These are phyloP conservation scores for Deilephila porcellus DNA, from an alignment of 2,888 invertebrate species.

Conservation along the genomic window DNA sequence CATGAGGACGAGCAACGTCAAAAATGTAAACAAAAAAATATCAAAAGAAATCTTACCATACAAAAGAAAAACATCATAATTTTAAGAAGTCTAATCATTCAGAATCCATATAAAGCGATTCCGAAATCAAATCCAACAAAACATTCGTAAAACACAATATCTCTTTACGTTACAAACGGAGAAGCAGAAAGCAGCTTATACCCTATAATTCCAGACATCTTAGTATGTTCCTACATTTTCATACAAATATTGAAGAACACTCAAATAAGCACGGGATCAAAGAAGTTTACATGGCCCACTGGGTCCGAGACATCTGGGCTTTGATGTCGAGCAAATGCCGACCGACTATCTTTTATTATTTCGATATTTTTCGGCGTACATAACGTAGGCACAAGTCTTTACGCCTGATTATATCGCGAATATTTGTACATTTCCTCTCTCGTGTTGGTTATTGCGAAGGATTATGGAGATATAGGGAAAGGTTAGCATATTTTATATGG, in stretches of 20 bases:
- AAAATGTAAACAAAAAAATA: too few species aligned
- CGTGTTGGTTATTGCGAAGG: background rate
- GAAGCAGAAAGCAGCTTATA: constrained; percentile 17
- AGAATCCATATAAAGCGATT: background rate
- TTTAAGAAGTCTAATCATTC: background rate
- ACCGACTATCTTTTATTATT: constrained; percentile 29
- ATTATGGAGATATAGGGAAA: background rate
- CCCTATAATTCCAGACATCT: constrained; percentile 18
- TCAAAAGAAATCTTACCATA: too few species aligned
- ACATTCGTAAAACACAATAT: constrained; percentile 4
- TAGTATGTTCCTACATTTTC: constrained; percentile 21
- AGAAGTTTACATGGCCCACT: constrained; percentile 50
- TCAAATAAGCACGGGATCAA: constrained; percentile 49
- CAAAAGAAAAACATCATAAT: background rate
- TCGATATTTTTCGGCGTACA: constrained; percentile 26
- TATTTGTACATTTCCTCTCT: constrained; percentile 18
- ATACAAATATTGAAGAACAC: constrained; percentile 36
- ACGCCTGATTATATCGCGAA: constrained; percentile 10
- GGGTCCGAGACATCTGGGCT: constrained; percentile 43
- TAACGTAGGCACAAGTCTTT: constrained; percentile 15
- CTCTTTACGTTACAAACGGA: constrained; percentile 12
- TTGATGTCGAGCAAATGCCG: constrained; percentile 42
- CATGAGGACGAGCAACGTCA: too few species aligned
- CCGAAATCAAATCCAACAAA: background rate
- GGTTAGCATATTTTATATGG: background rate